These are phyloP conservation scores for Mellilla xanthometata DNA, from an alignment of 2,888 invertebrate genomes.

Conservation along the genomic window DNA sequence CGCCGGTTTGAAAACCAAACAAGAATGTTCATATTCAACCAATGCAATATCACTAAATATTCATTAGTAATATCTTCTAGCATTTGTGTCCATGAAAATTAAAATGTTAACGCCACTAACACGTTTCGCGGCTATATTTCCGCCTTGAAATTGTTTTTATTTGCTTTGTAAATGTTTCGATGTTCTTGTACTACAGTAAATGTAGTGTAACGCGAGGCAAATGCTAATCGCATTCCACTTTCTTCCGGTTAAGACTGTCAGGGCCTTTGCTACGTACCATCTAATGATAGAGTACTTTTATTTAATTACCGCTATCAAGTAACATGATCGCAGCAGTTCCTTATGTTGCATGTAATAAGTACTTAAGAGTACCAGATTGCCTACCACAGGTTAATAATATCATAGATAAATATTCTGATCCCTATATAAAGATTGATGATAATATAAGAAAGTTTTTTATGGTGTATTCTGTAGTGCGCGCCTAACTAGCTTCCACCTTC, in stretches of 20 bases:
- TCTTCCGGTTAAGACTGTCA: constrained; percentile 48
- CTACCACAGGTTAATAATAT: no score
- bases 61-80: background rate
- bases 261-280: constrained; percentile 31
- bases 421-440: no score
- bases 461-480: no score
- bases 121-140: constrained; percentile 18
- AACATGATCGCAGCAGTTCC: no score
- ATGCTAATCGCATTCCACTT: constrained; percentile 52
- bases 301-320: no score
- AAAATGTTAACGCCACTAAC: constrained; percentile 9
- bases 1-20: no score
- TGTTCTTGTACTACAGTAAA: constrained; percentile 19
- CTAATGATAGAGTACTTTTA: constrained; percentile 13
- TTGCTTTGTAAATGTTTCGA: constrained; percentile 16
- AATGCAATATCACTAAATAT: background rate
- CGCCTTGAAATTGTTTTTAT: constrained; percentile 23
- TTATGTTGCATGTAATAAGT: no score
- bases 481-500: no score
- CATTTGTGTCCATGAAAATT: constrained; percentile 7
- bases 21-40: no score
- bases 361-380: no score
- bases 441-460: no score
- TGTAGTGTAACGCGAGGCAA: constrained; percentile 35
- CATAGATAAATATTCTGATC: no score